phyloP scores from a whole-genome alignment of 2,888 invertebrate species.

The Hermaeophaga mercurialis region DNA sequence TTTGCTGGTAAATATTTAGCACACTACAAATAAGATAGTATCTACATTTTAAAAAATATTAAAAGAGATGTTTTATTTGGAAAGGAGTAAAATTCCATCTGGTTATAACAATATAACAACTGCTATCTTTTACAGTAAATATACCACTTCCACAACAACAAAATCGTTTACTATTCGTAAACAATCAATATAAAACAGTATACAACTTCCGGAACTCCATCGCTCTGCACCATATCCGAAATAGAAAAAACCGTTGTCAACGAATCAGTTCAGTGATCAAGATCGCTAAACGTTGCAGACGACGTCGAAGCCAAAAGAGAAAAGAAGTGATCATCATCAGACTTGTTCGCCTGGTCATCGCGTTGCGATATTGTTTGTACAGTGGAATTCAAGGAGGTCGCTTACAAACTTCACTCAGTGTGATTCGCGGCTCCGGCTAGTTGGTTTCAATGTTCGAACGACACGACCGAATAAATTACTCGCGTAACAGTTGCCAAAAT shows the following conservation, averaged over 20 bases:
- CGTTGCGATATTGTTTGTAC: conserved; percentile 20
- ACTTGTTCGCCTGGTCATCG: conserved; percentile 14
- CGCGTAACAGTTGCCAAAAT: conserved; percentile 32
- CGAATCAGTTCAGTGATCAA: too few species aligned
- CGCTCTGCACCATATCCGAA: background rate
- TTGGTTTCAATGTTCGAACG: conserved; percentile 41
- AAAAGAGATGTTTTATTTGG: too few species aligned
- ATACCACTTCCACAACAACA: too few species aligned
- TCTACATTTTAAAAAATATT: too few species aligned
- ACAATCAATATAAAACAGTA: too few species aligned
- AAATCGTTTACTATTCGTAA: too few species aligned
- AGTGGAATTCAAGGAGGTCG: conserved; percentile 25
- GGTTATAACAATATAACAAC: too few species aligned
- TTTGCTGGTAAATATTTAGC: too few species aligned
- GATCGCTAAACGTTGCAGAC: background rate
- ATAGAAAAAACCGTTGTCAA: background rate
- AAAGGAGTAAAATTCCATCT: too few species aligned
- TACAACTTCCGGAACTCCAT: background rate
- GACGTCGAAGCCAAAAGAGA: conserved; percentile 10
- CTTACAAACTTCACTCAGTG: conserved; percentile 49
- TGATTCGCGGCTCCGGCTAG: conserved; percentile 54
- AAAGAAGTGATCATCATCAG: conserved; percentile 8
- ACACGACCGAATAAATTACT: conserved; percentile 42
- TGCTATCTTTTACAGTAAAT: too few species aligned
- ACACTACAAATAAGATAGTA: too few species aligned